A percentile compares a stretch with the other conserved stretches of the same genome.
Evolutionary conservation across 2,888 invertebrate species (phyloP).

Genomic region (Monochamus alternatus): DNA sequence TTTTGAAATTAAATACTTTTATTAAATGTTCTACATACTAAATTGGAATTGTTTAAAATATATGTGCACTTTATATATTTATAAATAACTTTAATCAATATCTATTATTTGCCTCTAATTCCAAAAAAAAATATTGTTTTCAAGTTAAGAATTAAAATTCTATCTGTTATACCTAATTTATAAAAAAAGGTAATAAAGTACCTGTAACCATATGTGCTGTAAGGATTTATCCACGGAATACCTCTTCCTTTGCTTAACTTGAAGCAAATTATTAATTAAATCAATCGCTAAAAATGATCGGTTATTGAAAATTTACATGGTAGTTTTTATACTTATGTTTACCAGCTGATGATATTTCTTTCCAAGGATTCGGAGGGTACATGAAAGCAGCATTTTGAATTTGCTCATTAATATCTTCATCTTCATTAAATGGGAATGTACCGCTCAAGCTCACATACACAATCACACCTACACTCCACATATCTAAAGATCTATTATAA

Average conservation of each 20-base stretch:
- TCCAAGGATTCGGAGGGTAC: constrained; percentile 99
- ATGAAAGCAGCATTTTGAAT: constrained; percentile 99
- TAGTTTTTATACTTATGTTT: constrained; percentile 48
- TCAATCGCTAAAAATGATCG: constrained; percentile 87
- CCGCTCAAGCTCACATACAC: constrained; percentile 98
- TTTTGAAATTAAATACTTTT: too few species aligned
- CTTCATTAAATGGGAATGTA: constrained; percentile 99
- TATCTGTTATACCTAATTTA: neutral
- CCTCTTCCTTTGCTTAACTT: constrained; percentile 96
- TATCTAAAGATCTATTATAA: constrained; percentile 98
- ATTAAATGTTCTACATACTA: too few species aligned
- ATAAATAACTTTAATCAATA: too few species aligned
- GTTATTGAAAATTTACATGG: constrained; percentile 17
- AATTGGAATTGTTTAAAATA: too few species aligned
- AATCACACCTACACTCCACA: constrained; percentile 99
- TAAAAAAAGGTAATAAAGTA: constrained; percentile 59
- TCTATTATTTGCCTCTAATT: too few species aligned
- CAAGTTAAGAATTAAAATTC: too few species aligned
- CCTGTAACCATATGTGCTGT: constrained; percentile 96
- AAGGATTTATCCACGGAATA: constrained; percentile 97
- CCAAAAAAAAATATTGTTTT: too few species aligned
- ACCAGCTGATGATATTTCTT: constrained; percentile 94
- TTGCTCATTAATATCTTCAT: constrained; percentile 99
- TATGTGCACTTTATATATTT: too few species aligned
- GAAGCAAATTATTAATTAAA: constrained; percentile 96